phyloP scores from a whole-genome alignment of 2,113 vertebrate species.

The Cryptoleucopteryx plumbea region DNA sequence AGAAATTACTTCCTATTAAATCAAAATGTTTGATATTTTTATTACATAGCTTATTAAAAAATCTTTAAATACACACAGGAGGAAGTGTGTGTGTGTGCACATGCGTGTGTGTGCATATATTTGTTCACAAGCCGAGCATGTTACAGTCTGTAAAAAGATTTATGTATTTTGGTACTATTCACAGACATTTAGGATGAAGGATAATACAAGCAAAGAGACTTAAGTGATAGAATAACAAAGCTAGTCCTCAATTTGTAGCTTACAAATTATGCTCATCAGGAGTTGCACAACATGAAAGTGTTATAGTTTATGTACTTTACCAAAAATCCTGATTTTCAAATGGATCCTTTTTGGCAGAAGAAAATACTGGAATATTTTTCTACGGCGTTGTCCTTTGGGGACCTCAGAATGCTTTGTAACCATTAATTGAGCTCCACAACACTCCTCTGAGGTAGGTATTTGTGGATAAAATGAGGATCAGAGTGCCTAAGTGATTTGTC shows the following conservation, averaged over 20 bases:
- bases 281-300: neutral
- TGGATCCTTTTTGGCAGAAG: neutral
- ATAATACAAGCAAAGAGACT: neutral
- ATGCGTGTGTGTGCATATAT: neutral
- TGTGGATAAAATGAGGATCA: neutral
- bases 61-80: conserved; percentile 8
- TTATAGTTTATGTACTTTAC: neutral
- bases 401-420: neutral
- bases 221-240: conserved; percentile 14
- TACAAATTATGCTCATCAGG: conserved; percentile 7
- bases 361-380: neutral
- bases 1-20: neutral
- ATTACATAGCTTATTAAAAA: neutral
- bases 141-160: neutral
- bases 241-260: neutral
- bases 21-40: conserved; percentile 6
- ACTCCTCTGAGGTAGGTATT: neutral
- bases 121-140: neutral
- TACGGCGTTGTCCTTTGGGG: neutral
- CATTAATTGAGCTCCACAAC: neutral
- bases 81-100: neutral
- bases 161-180: conserved; percentile 2
- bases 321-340: neutral
- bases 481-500: neutral
- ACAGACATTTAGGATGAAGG: conserved; percentile 30